Evolutionary conservation across 2,888 invertebrate genomes (phyloP).

Genomic region (Pristionchus entomophagus): DNA sequence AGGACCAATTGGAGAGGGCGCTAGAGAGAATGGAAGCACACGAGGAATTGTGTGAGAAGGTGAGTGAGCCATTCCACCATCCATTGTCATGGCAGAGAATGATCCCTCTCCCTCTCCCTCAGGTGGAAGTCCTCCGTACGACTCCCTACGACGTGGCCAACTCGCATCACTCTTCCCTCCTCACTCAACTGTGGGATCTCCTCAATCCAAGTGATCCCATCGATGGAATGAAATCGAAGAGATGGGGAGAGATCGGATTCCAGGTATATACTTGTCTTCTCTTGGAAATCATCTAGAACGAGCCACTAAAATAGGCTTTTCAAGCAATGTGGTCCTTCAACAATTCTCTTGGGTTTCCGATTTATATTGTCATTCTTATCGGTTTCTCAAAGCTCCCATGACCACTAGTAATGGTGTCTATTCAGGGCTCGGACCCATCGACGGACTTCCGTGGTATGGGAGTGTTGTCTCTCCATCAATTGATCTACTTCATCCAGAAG

Average conservation of each 20-base stretch:
- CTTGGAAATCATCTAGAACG: neutral
- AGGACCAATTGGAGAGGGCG: conserved; percentile 36
- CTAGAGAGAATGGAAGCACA: conserved; percentile 31
- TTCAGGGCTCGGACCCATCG: conserved; percentile 91
- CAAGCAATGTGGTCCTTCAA: too few species aligned
- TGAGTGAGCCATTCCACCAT: neutral
- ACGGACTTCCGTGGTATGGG: conserved; percentile 99
- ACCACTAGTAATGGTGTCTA: neutral
- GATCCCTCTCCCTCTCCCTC: neutral
- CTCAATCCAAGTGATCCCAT: conserved; percentile 8
- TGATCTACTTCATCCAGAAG: conserved; percentile 81
- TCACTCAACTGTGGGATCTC: conserved; percentile 8
- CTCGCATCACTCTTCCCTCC: neutral
- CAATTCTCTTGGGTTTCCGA: too few species aligned
- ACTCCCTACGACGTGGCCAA: conserved; percentile 3
- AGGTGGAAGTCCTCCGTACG: conserved; percentile 43
- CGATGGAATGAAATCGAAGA: conserved; percentile 83
- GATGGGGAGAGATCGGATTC: conserved; percentile 96
- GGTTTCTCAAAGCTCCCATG: too few species aligned
- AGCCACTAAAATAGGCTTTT: too few species aligned
- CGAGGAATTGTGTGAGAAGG: conserved; percentile 39
- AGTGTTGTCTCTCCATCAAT: conserved; percentile 90
- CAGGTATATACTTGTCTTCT: conserved; percentile 66
- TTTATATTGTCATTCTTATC: too few species aligned
- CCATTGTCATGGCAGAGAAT: too few species aligned